Evolutionary conservation across 2,888 invertebrate genomes (phyloP), one percentile per base, ranked within the genome.

Genomic region (Phengaris arion): DNA sequence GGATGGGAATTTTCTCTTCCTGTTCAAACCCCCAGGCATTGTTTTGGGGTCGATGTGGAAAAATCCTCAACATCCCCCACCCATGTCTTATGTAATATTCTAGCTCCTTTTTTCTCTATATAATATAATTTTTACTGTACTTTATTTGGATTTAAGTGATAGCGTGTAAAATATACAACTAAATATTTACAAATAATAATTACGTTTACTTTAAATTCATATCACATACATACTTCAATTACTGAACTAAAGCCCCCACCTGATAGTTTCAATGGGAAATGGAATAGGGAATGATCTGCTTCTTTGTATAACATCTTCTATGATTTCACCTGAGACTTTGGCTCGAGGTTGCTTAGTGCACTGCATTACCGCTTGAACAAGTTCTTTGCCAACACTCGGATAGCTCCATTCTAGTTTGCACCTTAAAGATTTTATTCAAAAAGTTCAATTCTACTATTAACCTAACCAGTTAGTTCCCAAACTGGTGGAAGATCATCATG

Each of bases 361-460:
- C 73, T 91, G 91, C 2, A 85, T 82, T 2, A 93, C 81, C 2
- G 92, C 80, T 77, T 92, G 91, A 78, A 90, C 89, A 0, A 91
- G 91, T 79, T 93, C 92, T 74, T 92, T 92, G 52, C 89, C 89
- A 85, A 91, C 90, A 76, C 91, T 92, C 0, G 91, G 91, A 68
- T 87, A 91, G 78, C 90, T 89, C 93, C 93, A 93, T 79, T 93
- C 92, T 74, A 92, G 90, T 76, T 92, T 93, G 77, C 91, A 92
- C 93, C 93, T 93, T 74, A 13, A 80, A 78, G 57, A 45, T 74
- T 22, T 15, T 22, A 22, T 8, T 59, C 9, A 59, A 59, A 1
- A 22, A 10, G 10, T 22, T 59, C 22, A 59, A 22, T 59, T 35
- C 35, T 2, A 35, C 35, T 35, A 35, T 35, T 3, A 2, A 35